These are phyloP conservation scores for Lingula anatina DNA, from an alignment of 2,888 invertebrate species.

Conservation along the genomic window DNA sequence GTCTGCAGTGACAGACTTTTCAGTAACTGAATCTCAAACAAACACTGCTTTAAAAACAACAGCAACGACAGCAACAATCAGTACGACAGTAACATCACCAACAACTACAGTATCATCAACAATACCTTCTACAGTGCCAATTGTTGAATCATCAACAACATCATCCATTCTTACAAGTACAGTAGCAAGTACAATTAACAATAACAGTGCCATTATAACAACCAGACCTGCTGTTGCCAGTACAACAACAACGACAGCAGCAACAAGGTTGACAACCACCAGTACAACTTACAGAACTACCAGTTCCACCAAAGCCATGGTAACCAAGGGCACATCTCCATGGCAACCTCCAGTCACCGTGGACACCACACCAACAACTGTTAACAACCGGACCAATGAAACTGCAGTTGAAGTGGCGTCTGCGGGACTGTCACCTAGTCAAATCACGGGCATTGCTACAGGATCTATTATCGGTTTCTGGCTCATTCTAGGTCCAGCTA, in stretches of 20 bases:
- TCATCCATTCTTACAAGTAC: not conserved
- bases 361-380: too few species aligned
- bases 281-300: not conserved
- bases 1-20: not conserved
- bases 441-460: constrained; percentile 26
- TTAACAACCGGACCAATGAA: not conserved
- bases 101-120: not conserved
- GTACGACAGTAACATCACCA: not conserved
- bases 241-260: not conserved
- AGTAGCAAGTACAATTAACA: not conserved
- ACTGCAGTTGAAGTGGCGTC: constrained; percentile 3
- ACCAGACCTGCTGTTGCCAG: not conserved
- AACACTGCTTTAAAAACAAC: not conserved
- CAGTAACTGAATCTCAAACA: not conserved
- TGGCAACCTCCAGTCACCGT: too few species aligned
- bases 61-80: not conserved
- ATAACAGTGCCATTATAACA: not conserved
- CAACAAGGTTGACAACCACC: not conserved
- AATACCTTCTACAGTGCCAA: not conserved
- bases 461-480: constrained; percentile 25
- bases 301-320: too few species aligned
- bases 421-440: constrained; percentile 3
- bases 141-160: not conserved
- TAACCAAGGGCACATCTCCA: too few species aligned
- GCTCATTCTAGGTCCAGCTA: constrained; percentile 31